Conservation (phyloP, 2,113 vertebrate species). For the Microtus oregoni region DNA sequence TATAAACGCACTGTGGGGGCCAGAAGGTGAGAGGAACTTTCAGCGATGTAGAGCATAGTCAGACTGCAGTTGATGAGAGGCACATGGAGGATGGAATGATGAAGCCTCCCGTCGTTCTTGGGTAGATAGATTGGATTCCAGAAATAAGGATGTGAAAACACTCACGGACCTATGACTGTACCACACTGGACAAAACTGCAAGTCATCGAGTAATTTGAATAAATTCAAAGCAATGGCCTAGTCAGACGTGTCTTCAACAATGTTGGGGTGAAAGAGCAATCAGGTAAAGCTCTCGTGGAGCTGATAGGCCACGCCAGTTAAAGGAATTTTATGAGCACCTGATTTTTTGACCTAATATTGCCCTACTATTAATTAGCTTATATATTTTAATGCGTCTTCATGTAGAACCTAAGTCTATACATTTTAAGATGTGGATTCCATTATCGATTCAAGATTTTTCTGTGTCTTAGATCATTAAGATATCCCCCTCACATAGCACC, state of each 20-base stretch:
- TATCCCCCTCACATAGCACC: not conserved
- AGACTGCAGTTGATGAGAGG: not conserved
- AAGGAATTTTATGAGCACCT: not conserved
- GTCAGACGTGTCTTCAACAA: not conserved
- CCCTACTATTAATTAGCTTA: not conserved
- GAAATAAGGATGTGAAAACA: constrained; percentile 18
- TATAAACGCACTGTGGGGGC: not conserved
- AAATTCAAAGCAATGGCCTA: constrained; percentile 32
- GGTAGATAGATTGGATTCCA: constrained; percentile 21
- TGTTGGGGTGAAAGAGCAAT: not conserved
- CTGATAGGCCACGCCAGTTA: not conserved
- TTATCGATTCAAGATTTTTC: constrained; percentile 49
- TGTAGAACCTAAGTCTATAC: constrained; percentile 13
- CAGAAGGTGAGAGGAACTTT: constrained; percentile 22
- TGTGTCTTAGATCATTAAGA: constrained; percentile 20
- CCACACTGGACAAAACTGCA: not conserved
- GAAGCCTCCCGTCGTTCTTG: not conserved
- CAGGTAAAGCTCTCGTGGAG: not conserved
- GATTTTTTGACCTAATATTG: constrained; percentile 37
- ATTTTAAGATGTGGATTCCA: constrained; percentile 39
- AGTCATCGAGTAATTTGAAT: not conserved
- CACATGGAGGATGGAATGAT: not conserved
- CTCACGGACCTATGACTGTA: not conserved
- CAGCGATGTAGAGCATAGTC: not conserved
- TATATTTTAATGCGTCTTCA: constrained; percentile 50